A percentile compares a stretch with the other conserved stretches of the same genome.
phyloP scores from a whole-genome alignment of 2,113 vertebrate genomes.

The Hyperopisus bebe region DNA sequence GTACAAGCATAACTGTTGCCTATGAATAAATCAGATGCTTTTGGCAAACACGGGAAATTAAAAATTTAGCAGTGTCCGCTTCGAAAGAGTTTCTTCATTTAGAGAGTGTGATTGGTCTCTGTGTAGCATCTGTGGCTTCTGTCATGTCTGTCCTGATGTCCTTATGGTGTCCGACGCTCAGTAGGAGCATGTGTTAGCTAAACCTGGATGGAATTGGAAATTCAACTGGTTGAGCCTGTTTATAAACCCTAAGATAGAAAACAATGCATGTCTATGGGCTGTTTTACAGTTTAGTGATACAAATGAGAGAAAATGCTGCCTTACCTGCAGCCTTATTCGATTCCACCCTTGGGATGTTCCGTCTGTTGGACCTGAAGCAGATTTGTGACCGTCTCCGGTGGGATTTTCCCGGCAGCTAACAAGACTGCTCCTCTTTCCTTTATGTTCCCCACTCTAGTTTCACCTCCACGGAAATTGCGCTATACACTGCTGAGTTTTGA shows the following conservation, averaged over 20 bases:
- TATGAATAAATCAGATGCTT: constrained; percentile 4
- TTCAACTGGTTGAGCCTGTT: constrained; percentile 15
- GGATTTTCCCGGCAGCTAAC: neutral
- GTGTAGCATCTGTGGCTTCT: constrained; percentile 42
- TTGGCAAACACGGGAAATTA: constrained; percentile 6
- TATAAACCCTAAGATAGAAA: neutral
- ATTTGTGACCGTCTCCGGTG: constrained; percentile 11
- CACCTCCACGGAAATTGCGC: constrained; percentile 54
- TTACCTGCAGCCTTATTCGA: neutral
- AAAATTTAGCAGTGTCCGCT: neutral
- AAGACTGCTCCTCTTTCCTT: neutral
- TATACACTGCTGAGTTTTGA: constrained; percentile 45
- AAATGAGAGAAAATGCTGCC: constrained; percentile 15
- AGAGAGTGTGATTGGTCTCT: constrained; percentile 44
- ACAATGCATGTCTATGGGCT: neutral
- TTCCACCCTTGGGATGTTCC: neutral
- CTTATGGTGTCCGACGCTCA: constrained; percentile 17
- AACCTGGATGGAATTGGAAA: constrained; percentile 42
- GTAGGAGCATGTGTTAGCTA: constrained; percentile 33
- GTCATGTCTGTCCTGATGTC: constrained; percentile 29
- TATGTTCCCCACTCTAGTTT: constrained; percentile 39
- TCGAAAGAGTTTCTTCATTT: neutral
- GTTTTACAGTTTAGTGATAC: neutral
- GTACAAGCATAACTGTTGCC: neutral
- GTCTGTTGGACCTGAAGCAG: neutral